Evolutionary conservation across 2,113 vertebrate species (phyloP).

Genomic region (Gymnorhina tibicen): DNA sequence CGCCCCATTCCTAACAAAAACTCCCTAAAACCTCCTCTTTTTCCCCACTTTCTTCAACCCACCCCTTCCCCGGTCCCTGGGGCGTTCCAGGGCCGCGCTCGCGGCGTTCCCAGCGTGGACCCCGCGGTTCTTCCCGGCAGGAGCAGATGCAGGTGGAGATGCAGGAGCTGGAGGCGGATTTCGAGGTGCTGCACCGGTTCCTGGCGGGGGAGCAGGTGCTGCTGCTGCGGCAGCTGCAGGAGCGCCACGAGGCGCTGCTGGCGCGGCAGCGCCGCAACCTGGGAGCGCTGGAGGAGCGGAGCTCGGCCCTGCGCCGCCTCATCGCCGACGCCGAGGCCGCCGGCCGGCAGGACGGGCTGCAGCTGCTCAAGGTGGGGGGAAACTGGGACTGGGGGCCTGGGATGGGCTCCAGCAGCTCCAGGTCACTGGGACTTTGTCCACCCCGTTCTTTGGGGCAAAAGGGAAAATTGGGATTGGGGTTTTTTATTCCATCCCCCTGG

Average conservation of each 20-base stretch:
- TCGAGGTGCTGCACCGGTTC: slow-evolving; percentile 71
- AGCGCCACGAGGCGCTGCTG: slow-evolving; percentile 65
- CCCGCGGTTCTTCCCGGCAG: not conserved
- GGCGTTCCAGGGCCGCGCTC: too few species aligned
- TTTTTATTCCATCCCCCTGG: not conserved
- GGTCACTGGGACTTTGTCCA: not conserved
- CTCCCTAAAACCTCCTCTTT: not conserved
- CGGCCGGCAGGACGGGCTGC: slow-evolving; percentile 66
- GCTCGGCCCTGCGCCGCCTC: slow-evolving; percentile 55
- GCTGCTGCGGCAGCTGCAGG: slow-evolving; percentile 67
- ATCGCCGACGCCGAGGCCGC: slow-evolving; percentile 65
- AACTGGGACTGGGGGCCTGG: not conserved
- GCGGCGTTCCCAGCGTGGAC: not conserved
- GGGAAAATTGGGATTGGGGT: too few species aligned
- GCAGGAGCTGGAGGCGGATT: slow-evolving; percentile 70
- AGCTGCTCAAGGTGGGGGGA: slow-evolving; percentile 59
- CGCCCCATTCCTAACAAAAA: not conserved
- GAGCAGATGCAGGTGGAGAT: slow-evolving; percentile 71
- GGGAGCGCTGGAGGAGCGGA: slow-evolving; percentile 49
- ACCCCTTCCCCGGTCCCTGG: not conserved
- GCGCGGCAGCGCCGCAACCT: slow-evolving; percentile 39
- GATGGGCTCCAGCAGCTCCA: not conserved
- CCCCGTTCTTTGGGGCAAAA: not conserved
- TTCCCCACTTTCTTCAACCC: not conserved
- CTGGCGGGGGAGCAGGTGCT: slow-evolving; percentile 71